Evolutionary conservation across 37 sponge, comb jelly and placozoan species (phyloP).

Genomic region (Lycopodina hypogea): DNA sequence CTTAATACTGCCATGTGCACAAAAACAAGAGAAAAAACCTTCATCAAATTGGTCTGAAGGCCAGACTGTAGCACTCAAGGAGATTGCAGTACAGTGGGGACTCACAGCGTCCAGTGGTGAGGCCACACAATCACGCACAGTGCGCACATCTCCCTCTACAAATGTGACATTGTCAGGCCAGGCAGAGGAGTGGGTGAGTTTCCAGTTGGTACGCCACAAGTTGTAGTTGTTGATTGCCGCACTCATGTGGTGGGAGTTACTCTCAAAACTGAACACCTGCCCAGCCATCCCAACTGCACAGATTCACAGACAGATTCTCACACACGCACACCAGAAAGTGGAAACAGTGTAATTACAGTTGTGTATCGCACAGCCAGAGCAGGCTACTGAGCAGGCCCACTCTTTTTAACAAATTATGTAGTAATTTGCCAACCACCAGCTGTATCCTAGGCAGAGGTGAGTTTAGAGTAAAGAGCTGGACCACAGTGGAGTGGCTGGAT

Average conservation of each 20-base stretch:
- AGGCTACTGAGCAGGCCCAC: too few species aligned
- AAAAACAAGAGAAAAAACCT: too few species aligned
- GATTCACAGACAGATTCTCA: neutral
- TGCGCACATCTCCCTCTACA: neutral
- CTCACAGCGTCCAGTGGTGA: conserved; percentile 56
- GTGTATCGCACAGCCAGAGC: too few species aligned
- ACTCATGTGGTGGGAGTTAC: conserved; percentile 20
- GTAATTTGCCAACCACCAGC: too few species aligned
- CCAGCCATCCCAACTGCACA: conserved; percentile 53
- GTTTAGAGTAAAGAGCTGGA: too few species aligned
- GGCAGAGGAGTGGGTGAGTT: neutral
- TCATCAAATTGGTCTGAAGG: too few species aligned
- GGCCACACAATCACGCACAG: conserved; percentile 8
- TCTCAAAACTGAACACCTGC: conserved; percentile 63
- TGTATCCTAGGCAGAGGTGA: too few species aligned
- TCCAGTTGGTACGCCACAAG: conserved; percentile 27
- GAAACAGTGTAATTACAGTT: too few species aligned
- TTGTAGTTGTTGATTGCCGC: conserved; percentile 39
- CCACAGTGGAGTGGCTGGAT: too few species aligned
- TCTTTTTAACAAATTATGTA: too few species aligned
- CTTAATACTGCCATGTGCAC: too few species aligned
- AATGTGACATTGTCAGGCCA: conserved; percentile 60
- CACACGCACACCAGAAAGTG: neutral
- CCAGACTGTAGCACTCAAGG: too few species aligned
- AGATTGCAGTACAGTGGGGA: neutral